Conservation (phyloP, 1,140 invertebrate species). For the Globodera rostochiensis region DNA sequence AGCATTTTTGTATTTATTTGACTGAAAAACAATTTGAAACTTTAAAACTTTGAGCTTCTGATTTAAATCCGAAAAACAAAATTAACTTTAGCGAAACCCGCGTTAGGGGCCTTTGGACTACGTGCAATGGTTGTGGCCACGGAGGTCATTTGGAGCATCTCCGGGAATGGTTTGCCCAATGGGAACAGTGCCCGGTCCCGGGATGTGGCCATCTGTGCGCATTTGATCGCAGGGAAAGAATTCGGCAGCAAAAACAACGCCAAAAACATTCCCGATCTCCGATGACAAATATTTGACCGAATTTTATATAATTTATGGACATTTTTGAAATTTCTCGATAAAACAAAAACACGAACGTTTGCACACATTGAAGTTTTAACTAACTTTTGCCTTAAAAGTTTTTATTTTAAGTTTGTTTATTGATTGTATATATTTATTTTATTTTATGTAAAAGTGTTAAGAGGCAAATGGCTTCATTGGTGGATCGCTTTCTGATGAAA, state of each 20-base stretch:
- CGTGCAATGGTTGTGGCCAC: conserved; percentile 24
- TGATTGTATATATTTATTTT: not conserved
- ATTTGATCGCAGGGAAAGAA: not conserved
- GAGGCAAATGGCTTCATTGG: conserved; percentile 3
- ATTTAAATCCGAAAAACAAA: no score
- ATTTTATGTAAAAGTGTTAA: not conserved
- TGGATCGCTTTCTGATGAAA: conserved; percentile 17
- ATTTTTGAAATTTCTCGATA: not conserved
- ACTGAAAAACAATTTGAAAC: no score
- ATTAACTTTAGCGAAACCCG: conserved; percentile 23
- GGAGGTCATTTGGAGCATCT: conserved; percentile 27
- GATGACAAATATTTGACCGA: not conserved
- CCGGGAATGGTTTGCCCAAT: conserved; percentile 36
- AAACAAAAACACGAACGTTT: no score
- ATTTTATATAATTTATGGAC: not conserved
- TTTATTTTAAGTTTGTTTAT: not conserved
- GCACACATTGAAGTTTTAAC: no score
- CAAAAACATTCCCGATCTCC: not conserved
- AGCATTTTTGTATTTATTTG: not conserved
- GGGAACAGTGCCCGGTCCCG: conserved; percentile 25
- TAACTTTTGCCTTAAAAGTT: no score
- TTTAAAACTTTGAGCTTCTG: no score
- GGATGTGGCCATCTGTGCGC: conserved; percentile 37
- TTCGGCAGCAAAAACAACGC: not conserved
- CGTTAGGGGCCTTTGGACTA: conserved; percentile 28